Percentiles rank a stretch among this genome's conserved stretches.
phyloP scores from a whole-genome alignment of 64 coral and sea anemone species.

The Montipora sp. region DNA sequence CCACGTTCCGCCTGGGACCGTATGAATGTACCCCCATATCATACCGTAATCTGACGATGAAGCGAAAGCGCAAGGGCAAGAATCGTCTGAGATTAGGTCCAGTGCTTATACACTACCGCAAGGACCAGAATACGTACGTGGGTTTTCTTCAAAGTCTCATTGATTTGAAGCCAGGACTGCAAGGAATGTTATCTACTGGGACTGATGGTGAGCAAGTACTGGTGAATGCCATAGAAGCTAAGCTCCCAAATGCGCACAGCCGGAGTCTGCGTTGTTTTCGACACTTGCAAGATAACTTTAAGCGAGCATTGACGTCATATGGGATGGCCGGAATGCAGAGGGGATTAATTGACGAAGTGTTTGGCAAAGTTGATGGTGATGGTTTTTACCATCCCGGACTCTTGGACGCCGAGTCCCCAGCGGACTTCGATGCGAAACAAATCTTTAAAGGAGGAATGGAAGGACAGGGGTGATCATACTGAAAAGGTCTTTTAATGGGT shows the following conservation, averaged over 20 bases:
- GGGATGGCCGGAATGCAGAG: constrained; percentile 7
- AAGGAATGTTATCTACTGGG: background rate
- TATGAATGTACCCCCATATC: constrained; percentile 55
- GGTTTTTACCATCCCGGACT: background rate
- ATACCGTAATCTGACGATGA: constrained; percentile 53
- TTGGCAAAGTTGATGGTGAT: constrained; percentile 1
- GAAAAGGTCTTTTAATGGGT: no score
- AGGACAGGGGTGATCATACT: no score
- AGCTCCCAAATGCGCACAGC: constrained; percentile 19
- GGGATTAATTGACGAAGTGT: constrained; percentile 16
- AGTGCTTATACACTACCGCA: constrained; percentile 8
- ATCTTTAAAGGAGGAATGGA: background rate
- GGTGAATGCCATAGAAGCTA: constrained; percentile 10
- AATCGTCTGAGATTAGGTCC: constrained; percentile 21
- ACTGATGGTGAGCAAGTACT: constrained; percentile 9
- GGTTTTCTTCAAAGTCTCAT: constrained; percentile 10
- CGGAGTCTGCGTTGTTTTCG: constrained; percentile 25
- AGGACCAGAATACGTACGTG: background rate
- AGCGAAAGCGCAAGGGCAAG: background rate
- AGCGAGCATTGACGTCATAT: background rate
- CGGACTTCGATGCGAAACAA: constrained; percentile 4
- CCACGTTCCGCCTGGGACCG: constrained; percentile 20
- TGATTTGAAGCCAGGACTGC: constrained; percentile 9
- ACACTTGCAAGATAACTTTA: constrained; percentile 31
- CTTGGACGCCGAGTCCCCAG: constrained; percentile 18